These are phyloP conservation scores for Spinus olivaceus DNA, from an alignment of 2,797 vertebrate species.

Conservation along the genomic window DNA sequence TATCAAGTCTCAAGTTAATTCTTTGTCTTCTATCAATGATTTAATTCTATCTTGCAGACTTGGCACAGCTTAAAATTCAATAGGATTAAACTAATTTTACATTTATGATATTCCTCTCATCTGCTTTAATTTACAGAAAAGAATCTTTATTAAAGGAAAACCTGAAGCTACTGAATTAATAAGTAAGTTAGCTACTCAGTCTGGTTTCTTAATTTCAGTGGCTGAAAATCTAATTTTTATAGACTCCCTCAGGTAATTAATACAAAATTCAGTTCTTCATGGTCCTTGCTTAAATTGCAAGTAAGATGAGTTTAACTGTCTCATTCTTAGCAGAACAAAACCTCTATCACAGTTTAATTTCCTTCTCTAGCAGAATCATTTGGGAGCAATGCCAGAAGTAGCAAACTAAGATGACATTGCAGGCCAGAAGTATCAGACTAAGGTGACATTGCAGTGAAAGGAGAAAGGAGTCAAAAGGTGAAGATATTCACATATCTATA, in stretches of 20 bases:
- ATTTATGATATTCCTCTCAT: constrained; percentile 13
- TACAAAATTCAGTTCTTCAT: not conserved
- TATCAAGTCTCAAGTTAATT: not conserved
- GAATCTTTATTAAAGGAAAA: constrained; percentile 16
- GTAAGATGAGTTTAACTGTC: not conserved
- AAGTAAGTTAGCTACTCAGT: not conserved
- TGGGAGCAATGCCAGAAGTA: not conserved
- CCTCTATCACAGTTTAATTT: rapidly evolving
- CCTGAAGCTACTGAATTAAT: not conserved
- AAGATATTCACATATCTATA: not conserved
- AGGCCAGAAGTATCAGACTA: not conserved
- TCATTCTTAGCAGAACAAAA: not conserved
- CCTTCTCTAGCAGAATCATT: not conserved
- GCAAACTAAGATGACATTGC: not conserved
- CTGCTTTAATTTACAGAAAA: constrained; percentile 15
- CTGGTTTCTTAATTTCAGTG: not conserved
- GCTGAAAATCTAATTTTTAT: not conserved
- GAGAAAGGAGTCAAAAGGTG: not conserved
- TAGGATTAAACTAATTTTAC: constrained; percentile 16
- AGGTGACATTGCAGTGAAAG: not conserved
- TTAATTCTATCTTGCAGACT: not conserved
- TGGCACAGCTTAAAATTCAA: not conserved
- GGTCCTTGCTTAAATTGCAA: not conserved
- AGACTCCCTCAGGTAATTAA: not conserved
- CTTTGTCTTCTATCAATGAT: not conserved